Evolutionary conservation across 2,888 invertebrate genomes (phyloP).

Genomic region (Hyalella azteca): DNA sequence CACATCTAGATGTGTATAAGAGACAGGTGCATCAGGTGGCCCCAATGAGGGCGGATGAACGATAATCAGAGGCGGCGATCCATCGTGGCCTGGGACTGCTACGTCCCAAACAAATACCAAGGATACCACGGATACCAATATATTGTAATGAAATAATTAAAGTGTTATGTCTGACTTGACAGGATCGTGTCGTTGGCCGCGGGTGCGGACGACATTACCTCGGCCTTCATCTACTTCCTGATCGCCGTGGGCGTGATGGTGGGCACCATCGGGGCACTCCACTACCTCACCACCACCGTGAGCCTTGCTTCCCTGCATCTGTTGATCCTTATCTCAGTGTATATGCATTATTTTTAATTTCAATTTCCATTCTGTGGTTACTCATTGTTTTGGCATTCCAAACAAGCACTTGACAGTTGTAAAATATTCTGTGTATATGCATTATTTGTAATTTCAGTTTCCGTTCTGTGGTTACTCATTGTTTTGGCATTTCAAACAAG

Average conservation of each 20-base stretch:
- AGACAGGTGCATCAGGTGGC: too few relatives aligned
- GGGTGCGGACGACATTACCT: slow-evolving; percentile 77
- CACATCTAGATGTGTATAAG: too few relatives aligned
- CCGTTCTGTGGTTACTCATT: not conserved
- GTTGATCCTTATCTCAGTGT: not conserved
- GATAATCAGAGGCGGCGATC: too few relatives aligned
- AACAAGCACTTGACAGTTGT: too few relatives aligned
- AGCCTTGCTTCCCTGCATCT: not conserved
- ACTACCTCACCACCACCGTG: slow-evolving; percentile 68
- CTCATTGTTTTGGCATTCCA: too few relatives aligned
- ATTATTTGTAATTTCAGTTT: not conserved
- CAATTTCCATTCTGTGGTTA: not conserved
- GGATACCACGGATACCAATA: too few relatives aligned
- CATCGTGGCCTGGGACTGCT: too few relatives aligned
- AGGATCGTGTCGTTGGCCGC: slow-evolving; percentile 81
- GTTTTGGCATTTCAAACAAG: too few relatives aligned
- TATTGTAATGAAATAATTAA: too few relatives aligned
- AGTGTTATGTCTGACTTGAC: slow-evolving; percentile 62
- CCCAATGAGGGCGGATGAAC: too few relatives aligned
- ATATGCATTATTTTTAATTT: not conserved
- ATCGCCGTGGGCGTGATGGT: slow-evolving; percentile 79
- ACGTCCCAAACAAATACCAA: too few relatives aligned
- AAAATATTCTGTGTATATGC: too few relatives aligned
- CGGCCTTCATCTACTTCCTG: slow-evolving; percentile 88
- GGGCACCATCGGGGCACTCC: slow-evolving; percentile 74